phyloP scores from a whole-genome alignment of 1,140 invertebrate genomes.

The Araneus ventricosus region DNA sequence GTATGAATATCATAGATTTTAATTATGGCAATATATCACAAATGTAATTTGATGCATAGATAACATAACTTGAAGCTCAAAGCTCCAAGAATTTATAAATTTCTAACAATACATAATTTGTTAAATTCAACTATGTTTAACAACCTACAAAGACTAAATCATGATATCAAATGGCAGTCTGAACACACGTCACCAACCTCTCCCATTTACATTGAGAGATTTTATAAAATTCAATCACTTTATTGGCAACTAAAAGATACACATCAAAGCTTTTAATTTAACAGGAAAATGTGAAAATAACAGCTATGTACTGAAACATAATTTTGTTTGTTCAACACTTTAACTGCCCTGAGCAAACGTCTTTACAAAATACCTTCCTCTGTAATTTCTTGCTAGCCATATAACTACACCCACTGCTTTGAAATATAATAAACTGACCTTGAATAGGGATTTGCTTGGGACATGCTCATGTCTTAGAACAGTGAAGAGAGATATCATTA shows the following conservation, averaged over 20 bases:
- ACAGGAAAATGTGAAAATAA: neutral
- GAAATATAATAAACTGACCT: too few species aligned
- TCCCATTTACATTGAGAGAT: neutral
- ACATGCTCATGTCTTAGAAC: too few species aligned
- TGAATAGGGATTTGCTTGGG: too few species aligned
- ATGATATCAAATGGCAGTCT: constrained; percentile 27
- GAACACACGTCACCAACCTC: neutral
- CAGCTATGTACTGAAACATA: too few species aligned
- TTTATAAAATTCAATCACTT: neutral
- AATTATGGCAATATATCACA: constrained; percentile 42
- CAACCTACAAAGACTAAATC: constrained; percentile 21
- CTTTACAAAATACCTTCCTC: too few species aligned
- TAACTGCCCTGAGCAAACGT: too few species aligned
- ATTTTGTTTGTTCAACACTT: too few species aligned
- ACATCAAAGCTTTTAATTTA: neutral
- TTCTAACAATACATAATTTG: constrained; percentile 35
- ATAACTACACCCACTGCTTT: too few species aligned
- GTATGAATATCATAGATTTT: neutral
- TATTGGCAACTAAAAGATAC: neutral
- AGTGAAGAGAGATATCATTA: too few species aligned
- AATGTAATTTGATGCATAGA: constrained; percentile 14
- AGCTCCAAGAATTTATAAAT: constrained; percentile 10
- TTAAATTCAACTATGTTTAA: constrained; percentile 20
- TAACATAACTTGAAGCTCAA: neutral
- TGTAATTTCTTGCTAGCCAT: too few species aligned